These are phyloP conservation scores for Redunca redunca DNA, from an alignment of 2,113 vertebrate genomes.

Conservation along the genomic window DNA sequence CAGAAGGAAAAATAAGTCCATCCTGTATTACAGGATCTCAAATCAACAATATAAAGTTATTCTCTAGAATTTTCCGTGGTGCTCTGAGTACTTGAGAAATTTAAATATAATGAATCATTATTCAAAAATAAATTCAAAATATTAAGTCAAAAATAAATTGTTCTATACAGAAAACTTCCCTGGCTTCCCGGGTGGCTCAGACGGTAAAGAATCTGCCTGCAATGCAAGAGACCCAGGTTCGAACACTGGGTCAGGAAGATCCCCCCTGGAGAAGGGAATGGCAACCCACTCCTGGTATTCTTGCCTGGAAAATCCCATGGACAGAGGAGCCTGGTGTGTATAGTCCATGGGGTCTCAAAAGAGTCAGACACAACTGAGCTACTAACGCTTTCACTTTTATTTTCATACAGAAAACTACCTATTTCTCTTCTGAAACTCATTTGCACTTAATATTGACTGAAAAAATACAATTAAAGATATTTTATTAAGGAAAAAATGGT, in stretches of 20 bases:
- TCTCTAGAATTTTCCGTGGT: neutral
- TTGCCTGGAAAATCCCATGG: neutral
- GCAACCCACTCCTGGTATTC: neutral
- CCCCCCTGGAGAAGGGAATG: neutral
- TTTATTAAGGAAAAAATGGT: neutral
- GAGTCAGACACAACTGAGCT: neutral
- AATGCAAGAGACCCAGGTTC: neutral
- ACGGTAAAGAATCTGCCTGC: neutral
- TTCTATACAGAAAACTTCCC: neutral
- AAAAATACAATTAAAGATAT: neutral
- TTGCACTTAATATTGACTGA: neutral
- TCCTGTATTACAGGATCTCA: neutral
- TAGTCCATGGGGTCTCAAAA: neutral
- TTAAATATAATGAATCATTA: neutral
- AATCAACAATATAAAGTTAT: neutral
- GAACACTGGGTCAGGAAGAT: neutral
- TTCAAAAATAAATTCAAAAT: constrained; percentile 28
- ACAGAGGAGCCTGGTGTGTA: neutral
- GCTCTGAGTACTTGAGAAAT: neutral
- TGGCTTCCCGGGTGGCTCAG: neutral
- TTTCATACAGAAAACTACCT: neutral
- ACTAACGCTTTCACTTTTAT: neutral
- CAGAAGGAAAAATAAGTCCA: neutral
- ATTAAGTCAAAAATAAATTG: neutral
- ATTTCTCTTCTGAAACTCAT: neutral